Base-by-base conservation (phyloP, 2,113 vertebrate species). In the Oncorhynchus keta region DNA sequence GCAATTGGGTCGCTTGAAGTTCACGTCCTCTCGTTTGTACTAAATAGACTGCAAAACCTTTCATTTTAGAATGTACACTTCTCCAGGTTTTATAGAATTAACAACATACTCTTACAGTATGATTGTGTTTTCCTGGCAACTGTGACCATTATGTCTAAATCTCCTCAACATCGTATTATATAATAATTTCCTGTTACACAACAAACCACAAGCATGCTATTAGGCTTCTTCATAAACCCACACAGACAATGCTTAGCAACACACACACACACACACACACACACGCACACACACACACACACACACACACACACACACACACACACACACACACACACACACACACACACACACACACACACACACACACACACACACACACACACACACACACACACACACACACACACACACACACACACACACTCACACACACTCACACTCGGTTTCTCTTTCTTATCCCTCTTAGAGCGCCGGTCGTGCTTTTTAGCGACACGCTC, bases 401-500 rank as follows among this genome's bases (percentile, higher is more conserved):
- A 72, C 74, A 16, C 79, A 75, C 77, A 64, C 67, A 72, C 72
- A 0, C 70, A 16, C 24, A 64, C 61, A 45, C 75, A 16, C 70
- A 75, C 66, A 75, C 76, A 64, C 79, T 73, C 78, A 69, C 66
- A 72, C 74, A 16, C 79, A 75, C 77, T 67, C 67, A 72, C 72
- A 0, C 70, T 45, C 11, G 20, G 45, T 55, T 51, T 67, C 49
- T 59, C 70, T 22, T n/a, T 16, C 11, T 59, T 3, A 57, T 81
- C 68, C 73, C 20, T 45, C 68, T 68, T 67, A 1, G 75, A 1
- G 24, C 1, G 72, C 1, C 20, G 70, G 66, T 45, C 22, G 26
- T 4, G 35, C 48, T 74, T 76, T 79, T 82, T 75, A 76, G 77
- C 57, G 65, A 77, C 22, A 24, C 13, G 72, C 28, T 62, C 55